These are phyloP conservation scores for Limnephilus lunatus DNA, from an alignment of 2,888 invertebrate species.

Conservation along the genomic window DNA sequence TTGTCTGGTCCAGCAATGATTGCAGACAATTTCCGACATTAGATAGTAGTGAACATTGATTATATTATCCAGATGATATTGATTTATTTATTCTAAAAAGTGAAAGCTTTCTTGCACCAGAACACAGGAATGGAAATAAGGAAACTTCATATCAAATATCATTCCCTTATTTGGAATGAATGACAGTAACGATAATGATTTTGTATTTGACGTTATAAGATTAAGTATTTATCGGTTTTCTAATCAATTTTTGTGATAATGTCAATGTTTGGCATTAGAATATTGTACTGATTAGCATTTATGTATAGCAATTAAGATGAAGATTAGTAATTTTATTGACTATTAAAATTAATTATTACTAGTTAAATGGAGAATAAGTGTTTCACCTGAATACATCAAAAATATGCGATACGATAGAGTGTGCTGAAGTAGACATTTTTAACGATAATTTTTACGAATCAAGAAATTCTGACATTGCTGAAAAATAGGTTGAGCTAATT, in stretches of 20 bases:
- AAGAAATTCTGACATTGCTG: too few species aligned
- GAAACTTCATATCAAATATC: not conserved
- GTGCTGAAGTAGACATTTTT: too few species aligned
- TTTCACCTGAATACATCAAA: too few species aligned
- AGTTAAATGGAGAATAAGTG: too few species aligned
- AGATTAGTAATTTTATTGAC: not conserved
- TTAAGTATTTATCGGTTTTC: not conserved
- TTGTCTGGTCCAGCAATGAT: not conserved
- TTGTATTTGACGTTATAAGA: not conserved
- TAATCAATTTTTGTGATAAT: not conserved
- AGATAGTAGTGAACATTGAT: slow-evolving; percentile 2
- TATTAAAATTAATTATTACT: not conserved
- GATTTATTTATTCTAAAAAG: not conserved
- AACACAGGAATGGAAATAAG: not conserved
- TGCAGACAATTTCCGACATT: not conserved
- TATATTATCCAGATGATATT: not conserved
- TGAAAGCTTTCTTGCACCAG: not conserved
- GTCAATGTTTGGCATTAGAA: not conserved
- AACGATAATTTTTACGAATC: too few species aligned
- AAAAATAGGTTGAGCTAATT: too few species aligned
- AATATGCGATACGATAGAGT: too few species aligned
- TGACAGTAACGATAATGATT: not conserved
- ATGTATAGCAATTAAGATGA: not conserved
- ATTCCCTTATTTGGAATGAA: not conserved
- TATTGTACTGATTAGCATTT: not conserved